Conservation (phyloP, 2,797 vertebrate species). For the Neosilurus mollespiculum region DNA sequence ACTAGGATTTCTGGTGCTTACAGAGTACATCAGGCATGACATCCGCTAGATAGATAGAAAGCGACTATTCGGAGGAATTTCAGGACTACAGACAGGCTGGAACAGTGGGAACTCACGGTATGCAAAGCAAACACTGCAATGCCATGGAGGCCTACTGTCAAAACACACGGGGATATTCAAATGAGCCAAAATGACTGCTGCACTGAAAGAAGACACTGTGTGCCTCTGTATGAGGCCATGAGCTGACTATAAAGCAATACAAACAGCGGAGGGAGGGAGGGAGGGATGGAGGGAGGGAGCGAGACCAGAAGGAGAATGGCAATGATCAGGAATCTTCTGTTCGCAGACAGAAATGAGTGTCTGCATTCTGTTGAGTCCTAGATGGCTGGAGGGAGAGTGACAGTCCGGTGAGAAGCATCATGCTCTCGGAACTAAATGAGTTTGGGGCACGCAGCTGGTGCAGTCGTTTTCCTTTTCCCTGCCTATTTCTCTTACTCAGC, state of each 20-base stretch:
- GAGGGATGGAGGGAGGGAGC: constrained; percentile 11
- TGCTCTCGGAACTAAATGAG: constrained; percentile 52
- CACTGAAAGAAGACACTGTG: constrained; percentile 20
- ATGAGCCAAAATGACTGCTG: constrained; percentile 35
- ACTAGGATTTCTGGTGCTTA: constrained; percentile 17
- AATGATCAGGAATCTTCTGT: constrained; percentile 46
- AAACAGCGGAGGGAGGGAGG: constrained; percentile 12
- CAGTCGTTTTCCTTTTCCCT: constrained; percentile 40
- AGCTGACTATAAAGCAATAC: constrained; percentile 27
- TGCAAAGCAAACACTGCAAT: constrained; percentile 37
- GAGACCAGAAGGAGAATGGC: constrained; percentile 24
- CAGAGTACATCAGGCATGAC: background rate
- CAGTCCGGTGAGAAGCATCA: constrained; percentile 47
- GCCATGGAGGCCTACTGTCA: constrained; percentile 20
- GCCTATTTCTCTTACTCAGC: constrained; percentile 45
- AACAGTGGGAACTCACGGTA: constrained; percentile 37
- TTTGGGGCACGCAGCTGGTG: constrained; percentile 52
- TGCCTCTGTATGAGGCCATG: constrained; percentile 19
- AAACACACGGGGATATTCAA: constrained; percentile 28
- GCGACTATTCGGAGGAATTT: constrained; percentile 25
- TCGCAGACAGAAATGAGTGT: constrained; percentile 38
- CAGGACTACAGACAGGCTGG: constrained; percentile 32
- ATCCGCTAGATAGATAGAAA: constrained; percentile 14
- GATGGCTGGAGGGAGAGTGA: constrained; percentile 49
- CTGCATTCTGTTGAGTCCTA: constrained; percentile 44